Conservation (phyloP, 2,797 vertebrate species). For the Buphagus erythrorhynchus region DNA sequence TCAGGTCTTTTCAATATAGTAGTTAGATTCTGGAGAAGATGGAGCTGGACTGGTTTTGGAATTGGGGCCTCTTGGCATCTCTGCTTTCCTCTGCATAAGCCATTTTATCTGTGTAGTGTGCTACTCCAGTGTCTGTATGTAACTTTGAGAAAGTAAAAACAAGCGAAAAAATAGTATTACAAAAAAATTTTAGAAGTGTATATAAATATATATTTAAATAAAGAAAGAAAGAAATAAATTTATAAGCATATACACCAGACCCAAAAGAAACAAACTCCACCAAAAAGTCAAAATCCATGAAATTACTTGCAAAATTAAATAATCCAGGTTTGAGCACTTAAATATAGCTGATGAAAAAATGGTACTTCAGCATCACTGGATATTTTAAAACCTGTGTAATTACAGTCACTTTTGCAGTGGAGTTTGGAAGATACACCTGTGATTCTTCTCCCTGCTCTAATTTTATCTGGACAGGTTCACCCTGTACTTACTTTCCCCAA, state of each 20-base stretch:
- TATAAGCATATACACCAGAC: neutral
- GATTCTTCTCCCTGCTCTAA: neutral
- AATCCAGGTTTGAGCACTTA: neutral
- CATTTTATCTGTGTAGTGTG: neutral
- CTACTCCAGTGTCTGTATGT: neutral
- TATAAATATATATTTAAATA: too few relatives aligned
- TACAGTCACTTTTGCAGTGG: neutral
- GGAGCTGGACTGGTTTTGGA: neutral
- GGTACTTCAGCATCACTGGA: neutral
- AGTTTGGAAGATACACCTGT: neutral
- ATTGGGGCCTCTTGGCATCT: fast-evolving
- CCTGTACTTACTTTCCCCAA: neutral
- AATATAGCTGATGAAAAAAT: neutral
- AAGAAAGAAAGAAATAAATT: too few relatives aligned
- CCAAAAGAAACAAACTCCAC: neutral
- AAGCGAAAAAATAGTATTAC: neutral
- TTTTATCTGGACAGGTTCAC: neutral
- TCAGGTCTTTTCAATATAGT: fast-evolving
- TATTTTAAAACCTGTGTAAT: neutral
- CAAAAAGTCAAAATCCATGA: neutral
- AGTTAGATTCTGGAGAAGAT: neutral
- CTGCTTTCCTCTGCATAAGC: neutral
- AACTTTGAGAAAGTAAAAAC: neutral
- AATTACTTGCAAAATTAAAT: neutral
- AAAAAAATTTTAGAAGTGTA: neutral